Base-by-base conservation (phyloP, 2,888 invertebrate genomes). In the Noctua comes region DNA sequence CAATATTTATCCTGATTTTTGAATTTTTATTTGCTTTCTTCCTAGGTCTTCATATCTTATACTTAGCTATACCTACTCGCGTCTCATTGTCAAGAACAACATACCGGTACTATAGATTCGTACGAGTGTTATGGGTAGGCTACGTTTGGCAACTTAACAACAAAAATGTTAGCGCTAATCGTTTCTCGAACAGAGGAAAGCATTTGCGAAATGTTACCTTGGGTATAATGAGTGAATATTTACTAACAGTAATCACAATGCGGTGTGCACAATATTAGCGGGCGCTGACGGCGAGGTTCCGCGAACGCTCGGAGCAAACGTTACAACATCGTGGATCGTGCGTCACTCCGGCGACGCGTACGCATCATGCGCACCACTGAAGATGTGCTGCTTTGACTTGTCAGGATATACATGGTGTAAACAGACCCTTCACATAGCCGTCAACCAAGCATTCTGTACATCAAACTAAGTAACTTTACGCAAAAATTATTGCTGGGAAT, bases 191-290 rank as follows among this genome's bases (percentile, higher is more conserved):
- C 80, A 80, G 79, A 76, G 80, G 71, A 84, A 84, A 83, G 81
- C 65, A 87, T 86, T 89, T 88, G 77, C 66, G 76, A 83, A 88
- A 88, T 88, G 74, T 87, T 89, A 76, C 64, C 72, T 72, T 76
- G 68, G 59, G 68, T 83, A 77, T 86, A 80, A 88, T 88, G 87
- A 86, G 83, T 77, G 82, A 76, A 82, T 88, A 89, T 88, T 88
- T 89, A 88, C 88, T 82, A 88, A 88, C 87, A 89, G 27, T 64
- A 81, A 79, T 88, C 84, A 89, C 87, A 88, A 89, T 89, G 87
- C 85, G 77, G 69, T 82, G 70, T 54, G 73, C 83, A 86, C 83
- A 87, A 89, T 87, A 88, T 88, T 84, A 78, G 87, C 78, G 78
- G 76, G 86, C 77, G 84, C 64, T 73, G 84, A 73, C 73, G 83